A percentile compares a stretch with the other conserved stretches of the same genome.
These are phyloP conservation scores for Eumacrocentrus americanus DNA, from an alignment of 2,888 invertebrate species.

Conservation along the genomic window DNA sequence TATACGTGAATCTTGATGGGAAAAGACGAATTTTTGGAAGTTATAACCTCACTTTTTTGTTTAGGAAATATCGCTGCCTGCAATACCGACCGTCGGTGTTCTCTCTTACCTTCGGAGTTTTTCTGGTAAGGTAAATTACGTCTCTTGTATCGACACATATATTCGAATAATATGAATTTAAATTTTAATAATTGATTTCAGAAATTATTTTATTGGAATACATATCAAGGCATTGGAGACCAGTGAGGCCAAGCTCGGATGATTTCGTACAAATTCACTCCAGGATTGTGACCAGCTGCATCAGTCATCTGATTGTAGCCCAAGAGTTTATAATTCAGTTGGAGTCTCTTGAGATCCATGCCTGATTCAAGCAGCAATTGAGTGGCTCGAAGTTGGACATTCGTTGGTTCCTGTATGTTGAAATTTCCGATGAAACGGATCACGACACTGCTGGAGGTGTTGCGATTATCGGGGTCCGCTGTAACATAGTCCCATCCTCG, in stretches of 20 bases:
- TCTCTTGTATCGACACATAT: too few species aligned
- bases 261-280: conserved; percentile 16
- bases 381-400: conserved; percentile 13
- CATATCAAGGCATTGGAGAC: not conserved
- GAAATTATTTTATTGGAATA: too few species aligned
- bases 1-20: not conserved
- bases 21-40: not conserved
- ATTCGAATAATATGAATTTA: too few species aligned
- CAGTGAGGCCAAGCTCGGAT: conserved; percentile 22
- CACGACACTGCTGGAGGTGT: conserved; percentile 46
- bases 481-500: conserved; percentile 69
- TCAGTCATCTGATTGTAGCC: too few species aligned
- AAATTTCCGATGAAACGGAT: conserved; percentile 23
- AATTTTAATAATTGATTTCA: too few species aligned
- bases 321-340: conserved; percentile 13
- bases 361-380: conserved; percentile 18
- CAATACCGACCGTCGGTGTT: too few species aligned
- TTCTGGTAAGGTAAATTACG: too few species aligned
- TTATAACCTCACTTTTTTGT: too few species aligned
- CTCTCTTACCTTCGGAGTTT: too few species aligned
- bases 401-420: not conserved
- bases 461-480: too few species aligned
- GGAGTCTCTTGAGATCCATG: conserved; percentile 11
- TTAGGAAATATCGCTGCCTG: too few species aligned
- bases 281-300: too few species aligned